Evolutionary conservation across 2,113 vertebrate genomes (phyloP).

Genomic region (Tragelaphus buxtoni): DNA sequence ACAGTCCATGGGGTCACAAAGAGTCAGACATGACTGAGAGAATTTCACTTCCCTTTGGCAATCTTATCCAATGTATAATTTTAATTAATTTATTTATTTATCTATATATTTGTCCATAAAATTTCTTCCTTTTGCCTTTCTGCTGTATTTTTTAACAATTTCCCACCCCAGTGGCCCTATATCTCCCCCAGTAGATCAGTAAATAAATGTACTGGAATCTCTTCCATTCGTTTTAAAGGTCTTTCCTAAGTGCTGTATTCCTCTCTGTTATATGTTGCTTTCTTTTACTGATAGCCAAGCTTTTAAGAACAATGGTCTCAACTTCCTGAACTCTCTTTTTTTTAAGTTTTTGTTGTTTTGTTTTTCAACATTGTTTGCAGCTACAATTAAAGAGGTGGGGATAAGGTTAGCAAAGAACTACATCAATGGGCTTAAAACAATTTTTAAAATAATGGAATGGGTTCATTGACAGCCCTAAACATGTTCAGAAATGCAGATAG

Average conservation of each 20-base stretch:
- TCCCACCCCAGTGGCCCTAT: neutral
- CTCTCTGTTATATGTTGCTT: neutral
- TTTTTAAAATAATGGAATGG: neutral
- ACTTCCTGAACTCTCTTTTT: neutral
- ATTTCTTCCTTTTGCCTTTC: neutral
- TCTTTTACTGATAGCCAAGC: neutral
- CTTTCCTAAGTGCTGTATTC: neutral
- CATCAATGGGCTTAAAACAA: neutral
- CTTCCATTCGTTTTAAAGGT: neutral
- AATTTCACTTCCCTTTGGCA: neutral
- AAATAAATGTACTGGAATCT: neutral
- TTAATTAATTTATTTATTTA: neutral
- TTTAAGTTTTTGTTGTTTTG: slow-evolving; percentile 11
- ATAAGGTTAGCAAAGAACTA: slow-evolving; percentile 26
- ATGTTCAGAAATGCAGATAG: slow-evolving; percentile 49
- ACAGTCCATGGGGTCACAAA: neutral
- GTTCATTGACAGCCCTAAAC: neutral
- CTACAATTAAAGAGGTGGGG: neutral
- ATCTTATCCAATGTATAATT: neutral
- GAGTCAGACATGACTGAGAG: neutral
- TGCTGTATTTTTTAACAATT: neutral
- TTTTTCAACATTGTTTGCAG: neutral
- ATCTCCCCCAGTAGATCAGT: neutral
- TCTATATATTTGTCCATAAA: neutral
- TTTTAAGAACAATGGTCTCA: neutral